phyloP scores from a whole-genome alignment of 2,113 vertebrate genomes.

The Sitta europaea region DNA sequence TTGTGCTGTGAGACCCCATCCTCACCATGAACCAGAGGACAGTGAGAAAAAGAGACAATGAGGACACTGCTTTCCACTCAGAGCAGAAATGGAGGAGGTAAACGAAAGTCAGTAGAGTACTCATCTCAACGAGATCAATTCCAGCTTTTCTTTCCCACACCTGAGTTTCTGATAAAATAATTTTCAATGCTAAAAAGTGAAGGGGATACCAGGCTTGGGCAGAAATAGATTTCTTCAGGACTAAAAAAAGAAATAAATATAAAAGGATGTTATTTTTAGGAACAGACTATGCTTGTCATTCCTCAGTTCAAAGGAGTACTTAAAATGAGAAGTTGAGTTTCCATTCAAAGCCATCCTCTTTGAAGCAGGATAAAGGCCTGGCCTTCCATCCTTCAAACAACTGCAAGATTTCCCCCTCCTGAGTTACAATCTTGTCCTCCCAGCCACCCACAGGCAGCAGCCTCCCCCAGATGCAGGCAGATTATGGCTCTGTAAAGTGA shows the following conservation, averaged over 20 bases:
- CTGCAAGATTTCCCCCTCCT: conserved; percentile 39
- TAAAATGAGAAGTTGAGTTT: conserved; percentile 37
- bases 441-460: not conserved
- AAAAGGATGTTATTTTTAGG: conserved; percentile 34
- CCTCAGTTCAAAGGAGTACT: conserved; percentile 47
- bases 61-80: not conserved
- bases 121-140: not conserved
- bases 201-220: not conserved
- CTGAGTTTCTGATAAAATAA: not conserved
- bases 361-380: conserved; percentile 44
- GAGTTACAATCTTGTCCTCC: conserved; percentile 19
- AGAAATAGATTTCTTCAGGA: conserved; percentile 7
- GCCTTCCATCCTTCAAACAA: conserved; percentile 40
- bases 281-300: not conserved
- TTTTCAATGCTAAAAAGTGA: not conserved
- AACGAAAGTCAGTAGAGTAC: not conserved
- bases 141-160: not conserved
- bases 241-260: not conserved
- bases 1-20: not conserved
- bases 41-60: not conserved
- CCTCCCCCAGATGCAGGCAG: not conserved
- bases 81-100: not conserved
- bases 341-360: conserved; percentile 54
- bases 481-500: conserved; percentile 42
- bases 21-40: not conserved